Evolutionary conservation across 2,888 invertebrate species (phyloP).

Genomic region (Biston stratarius): DNA sequence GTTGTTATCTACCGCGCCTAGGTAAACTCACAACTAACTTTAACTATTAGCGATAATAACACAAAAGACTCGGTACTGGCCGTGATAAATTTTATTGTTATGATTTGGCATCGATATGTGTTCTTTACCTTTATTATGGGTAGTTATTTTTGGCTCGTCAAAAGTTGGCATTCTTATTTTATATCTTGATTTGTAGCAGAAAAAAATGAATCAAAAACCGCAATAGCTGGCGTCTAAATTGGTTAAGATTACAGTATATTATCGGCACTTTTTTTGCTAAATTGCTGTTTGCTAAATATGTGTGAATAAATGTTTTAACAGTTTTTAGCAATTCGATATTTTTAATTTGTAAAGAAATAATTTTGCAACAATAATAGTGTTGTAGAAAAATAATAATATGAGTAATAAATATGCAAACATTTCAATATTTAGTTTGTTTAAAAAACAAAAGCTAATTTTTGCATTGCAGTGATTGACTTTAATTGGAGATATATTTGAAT

Average conservation of each 20-base stretch:
- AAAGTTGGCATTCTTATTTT: no score
- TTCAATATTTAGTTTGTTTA: no score
- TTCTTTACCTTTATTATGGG: constrained; percentile 26
- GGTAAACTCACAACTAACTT: constrained; percentile 16
- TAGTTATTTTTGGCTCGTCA: constrained; percentile 13
- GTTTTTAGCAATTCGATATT: neutral
- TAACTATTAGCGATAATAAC: constrained; percentile 29
- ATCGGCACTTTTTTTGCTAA: neutral
- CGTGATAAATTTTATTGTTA: constrained; percentile 35
- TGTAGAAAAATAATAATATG: neutral
- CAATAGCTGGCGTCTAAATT: no score
- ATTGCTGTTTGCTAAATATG: neutral
- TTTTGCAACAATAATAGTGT: neutral
- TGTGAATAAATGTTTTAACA: neutral
- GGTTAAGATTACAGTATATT: neutral
- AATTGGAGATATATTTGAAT: no score
- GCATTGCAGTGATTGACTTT: no score
- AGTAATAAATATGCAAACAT: no score
- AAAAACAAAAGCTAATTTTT: no score
- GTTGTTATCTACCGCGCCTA: constrained; percentile 37
- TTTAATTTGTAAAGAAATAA: neutral
- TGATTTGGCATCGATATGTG: constrained; percentile 27
- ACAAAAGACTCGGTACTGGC: constrained; percentile 34
- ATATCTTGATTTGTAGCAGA: neutral
- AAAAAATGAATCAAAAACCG: no score